Percentiles rank a stretch among this genome's conserved stretches.
Evolutionary conservation across 2,113 vertebrate species (phyloP).

Genomic region (Pipra filicauda): DNA sequence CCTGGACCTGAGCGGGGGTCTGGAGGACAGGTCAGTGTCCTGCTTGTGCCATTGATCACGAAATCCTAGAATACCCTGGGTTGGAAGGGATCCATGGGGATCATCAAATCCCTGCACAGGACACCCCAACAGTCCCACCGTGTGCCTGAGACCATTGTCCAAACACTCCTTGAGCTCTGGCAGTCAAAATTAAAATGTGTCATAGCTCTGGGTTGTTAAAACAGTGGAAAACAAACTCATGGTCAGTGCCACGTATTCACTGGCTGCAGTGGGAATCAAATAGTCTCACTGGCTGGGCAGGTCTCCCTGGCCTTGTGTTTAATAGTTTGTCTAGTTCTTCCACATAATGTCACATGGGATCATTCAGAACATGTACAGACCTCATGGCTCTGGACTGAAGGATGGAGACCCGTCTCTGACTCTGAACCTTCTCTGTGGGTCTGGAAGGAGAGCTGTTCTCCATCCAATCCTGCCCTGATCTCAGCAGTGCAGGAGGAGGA

Average conservation of each 20-base stretch:
- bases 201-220: not conserved
- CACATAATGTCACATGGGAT: not conserved
- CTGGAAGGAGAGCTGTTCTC: not conserved
- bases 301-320: not conserved
- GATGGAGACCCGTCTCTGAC: not conserved
- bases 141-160: not conserved
- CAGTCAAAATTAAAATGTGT: not conserved
- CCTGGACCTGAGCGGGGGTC: not conserved
- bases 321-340: not conserved
- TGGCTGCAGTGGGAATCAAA: not conserved
- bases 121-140: not conserved
- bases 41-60: not conserved
- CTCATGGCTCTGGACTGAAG: not conserved
- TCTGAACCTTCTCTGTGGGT: not conserved
- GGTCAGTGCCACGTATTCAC: not conserved
- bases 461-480: not conserved
- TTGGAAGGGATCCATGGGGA: not conserved
- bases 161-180: not conserved
- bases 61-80: not conserved
- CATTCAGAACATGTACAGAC: not conserved
- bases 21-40: not conserved
- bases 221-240: not conserved
- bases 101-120: not conserved
- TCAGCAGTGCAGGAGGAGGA: not conserved
- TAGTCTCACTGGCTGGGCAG: not conserved